phyloP scores from a whole-genome alignment of 2,797 vertebrate genomes.

The Sebastes wilsoni region DNA sequence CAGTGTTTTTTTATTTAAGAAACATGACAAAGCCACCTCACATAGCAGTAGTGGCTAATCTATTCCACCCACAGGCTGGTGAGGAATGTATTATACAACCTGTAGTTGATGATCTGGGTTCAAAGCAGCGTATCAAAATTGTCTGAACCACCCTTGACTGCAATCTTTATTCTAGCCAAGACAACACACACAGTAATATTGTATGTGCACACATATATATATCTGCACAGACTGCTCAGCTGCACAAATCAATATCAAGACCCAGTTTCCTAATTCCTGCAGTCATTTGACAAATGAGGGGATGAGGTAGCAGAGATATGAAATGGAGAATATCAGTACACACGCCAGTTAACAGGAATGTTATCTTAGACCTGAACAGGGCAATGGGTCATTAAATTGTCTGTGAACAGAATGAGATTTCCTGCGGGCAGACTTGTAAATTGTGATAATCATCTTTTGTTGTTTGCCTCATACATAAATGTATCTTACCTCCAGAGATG shows the following conservation, averaged over 20 bases:
- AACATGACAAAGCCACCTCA: slow-evolving; percentile 62
- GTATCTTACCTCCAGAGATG: not conserved
- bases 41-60: slow-evolving; percentile 51
- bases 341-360: not conserved
- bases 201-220: not conserved
- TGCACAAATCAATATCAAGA: slow-evolving; percentile 32
- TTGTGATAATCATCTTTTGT: slow-evolving; percentile 25
- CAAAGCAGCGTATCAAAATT: slow-evolving; percentile 48
- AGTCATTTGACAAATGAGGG: slow-evolving; percentile 32
- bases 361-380: slow-evolving; percentile 4
- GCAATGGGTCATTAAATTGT: slow-evolving; percentile 34
- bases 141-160: slow-evolving; percentile 43
- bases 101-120: slow-evolving; percentile 52
- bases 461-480: slow-evolving; percentile 13
- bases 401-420: slow-evolving; percentile 31
- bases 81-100: slow-evolving; percentile 64
- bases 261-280: slow-evolving; percentile 40
- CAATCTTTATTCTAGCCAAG: slow-evolving; percentile 37
- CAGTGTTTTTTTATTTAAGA: slow-evolving; percentile 28
- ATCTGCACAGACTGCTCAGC: not conserved
- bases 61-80: slow-evolving; percentile 72
- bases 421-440: slow-evolving; percentile 5
- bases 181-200: slow-evolving; percentile 45
- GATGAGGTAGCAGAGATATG: slow-evolving; percentile 16
- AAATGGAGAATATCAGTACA: slow-evolving; percentile 7